phyloP scores from a whole-genome alignment of 2,113 vertebrate genomes.

The Scalopus aquaticus region DNA sequence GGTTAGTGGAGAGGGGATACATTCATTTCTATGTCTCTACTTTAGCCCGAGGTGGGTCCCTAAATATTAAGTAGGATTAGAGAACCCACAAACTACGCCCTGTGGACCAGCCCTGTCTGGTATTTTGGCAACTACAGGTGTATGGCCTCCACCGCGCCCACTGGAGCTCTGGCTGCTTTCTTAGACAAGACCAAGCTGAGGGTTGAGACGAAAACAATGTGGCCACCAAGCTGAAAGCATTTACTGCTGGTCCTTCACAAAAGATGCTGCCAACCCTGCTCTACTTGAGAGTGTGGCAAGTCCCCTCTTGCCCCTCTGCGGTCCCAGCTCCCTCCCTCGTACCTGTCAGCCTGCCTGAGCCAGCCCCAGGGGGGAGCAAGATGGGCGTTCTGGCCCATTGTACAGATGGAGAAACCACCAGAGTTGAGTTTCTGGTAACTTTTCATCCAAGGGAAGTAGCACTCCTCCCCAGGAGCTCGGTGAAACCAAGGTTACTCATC shows the following conservation, averaged over 20 bases:
- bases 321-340: fast-evolving
- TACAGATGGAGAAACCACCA: background rate
- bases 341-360: too few species aligned
- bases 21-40: background rate
- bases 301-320: background rate
- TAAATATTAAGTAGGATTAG: background rate
- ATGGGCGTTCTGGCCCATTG: background rate
- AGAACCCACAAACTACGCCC: background rate
- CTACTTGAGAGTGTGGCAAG: fast-evolving
- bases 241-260: background rate
- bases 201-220: background rate
- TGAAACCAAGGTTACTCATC: too few species aligned
- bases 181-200: background rate
- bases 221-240: background rate
- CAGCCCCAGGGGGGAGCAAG: background rate
- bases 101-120: background rate
- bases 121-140: background rate
- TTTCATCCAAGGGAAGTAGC: background rate
- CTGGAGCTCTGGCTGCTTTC: background rate
- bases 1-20: too few species aligned
- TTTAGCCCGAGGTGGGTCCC: background rate
- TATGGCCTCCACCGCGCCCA: background rate
- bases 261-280: background rate
- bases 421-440: too few species aligned
- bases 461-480: background rate